Conservation (phyloP, 2,888 invertebrate genomes). For the Zygogramma bicolorata region DNA sequence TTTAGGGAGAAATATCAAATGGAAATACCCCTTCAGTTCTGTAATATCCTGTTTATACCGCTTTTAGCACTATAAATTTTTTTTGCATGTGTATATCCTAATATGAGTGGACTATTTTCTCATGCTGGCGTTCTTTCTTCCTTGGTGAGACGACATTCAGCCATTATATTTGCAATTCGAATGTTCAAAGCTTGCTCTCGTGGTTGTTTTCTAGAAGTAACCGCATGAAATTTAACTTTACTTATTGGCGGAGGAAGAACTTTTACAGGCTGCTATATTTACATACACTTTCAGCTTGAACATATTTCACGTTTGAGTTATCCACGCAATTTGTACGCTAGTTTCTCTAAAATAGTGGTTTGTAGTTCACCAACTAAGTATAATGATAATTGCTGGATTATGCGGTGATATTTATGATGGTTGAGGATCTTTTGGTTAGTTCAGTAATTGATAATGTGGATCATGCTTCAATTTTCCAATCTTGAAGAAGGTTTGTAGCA, state of each 20-base stretch:
- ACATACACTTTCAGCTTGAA: conserved; percentile 45
- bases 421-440: neutral
- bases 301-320: conserved; percentile 42
- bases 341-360: conserved; percentile 21
- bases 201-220: conserved; percentile 51
- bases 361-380: no score
- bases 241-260: conserved; percentile 49
- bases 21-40: no score
- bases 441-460: neutral
- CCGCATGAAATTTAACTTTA: conserved; percentile 52
- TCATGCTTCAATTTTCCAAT: no score
- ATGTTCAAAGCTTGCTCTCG: conserved; percentile 54
- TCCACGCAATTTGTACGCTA: conserved; percentile 23
- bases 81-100: no score
- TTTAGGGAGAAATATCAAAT: no score
- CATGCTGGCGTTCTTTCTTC: no score
- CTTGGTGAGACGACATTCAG: conserved; percentile 59
- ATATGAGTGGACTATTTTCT: no score
- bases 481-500: no score
- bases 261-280: conserved; percentile 49
- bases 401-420: neutral
- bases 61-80: no score
- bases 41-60: no score
- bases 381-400: conserved; percentile 32
- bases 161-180: conserved; percentile 64